These are phyloP conservation scores for Taeniopygia guttata DNA, from an alignment of 2,797 vertebrate genomes.

Conservation along the genomic window DNA sequence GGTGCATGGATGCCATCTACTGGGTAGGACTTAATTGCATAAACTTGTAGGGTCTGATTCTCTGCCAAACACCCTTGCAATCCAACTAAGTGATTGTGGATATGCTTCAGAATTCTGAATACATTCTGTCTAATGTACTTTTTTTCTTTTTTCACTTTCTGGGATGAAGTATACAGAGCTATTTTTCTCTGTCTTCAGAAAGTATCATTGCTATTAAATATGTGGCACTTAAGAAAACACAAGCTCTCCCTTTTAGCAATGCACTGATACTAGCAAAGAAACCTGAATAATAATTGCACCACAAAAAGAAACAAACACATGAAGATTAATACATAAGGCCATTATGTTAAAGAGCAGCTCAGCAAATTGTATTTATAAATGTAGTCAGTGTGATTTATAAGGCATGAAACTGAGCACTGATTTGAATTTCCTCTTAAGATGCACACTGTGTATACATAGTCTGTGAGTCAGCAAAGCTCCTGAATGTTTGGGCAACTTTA, in stretches of 20 bases:
- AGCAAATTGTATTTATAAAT: conserved; percentile 26
- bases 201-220: neutral
- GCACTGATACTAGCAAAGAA: neutral
- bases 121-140: neutral
- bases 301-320: neutral
- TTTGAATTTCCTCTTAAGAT: neutral
- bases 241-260: neutral
- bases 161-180: neutral
- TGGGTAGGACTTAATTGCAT: neutral
- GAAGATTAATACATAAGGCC: neutral
- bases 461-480: neutral
- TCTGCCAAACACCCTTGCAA: neutral
- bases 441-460: neutral
- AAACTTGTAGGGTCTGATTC: neutral
- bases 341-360: conserved; percentile 8
- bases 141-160: neutral
- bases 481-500: neutral
- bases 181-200: conserved; percentile 52
- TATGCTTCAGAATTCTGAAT: neutral
- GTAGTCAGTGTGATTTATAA: neutral
- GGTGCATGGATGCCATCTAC: conserved; percentile 70
- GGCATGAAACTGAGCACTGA: neutral
- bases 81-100: neutral
- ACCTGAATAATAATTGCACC: neutral
- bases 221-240: neutral